phyloP scores from a whole-genome alignment of 1,140 invertebrate species.

The Homalodisca vitripennis region DNA sequence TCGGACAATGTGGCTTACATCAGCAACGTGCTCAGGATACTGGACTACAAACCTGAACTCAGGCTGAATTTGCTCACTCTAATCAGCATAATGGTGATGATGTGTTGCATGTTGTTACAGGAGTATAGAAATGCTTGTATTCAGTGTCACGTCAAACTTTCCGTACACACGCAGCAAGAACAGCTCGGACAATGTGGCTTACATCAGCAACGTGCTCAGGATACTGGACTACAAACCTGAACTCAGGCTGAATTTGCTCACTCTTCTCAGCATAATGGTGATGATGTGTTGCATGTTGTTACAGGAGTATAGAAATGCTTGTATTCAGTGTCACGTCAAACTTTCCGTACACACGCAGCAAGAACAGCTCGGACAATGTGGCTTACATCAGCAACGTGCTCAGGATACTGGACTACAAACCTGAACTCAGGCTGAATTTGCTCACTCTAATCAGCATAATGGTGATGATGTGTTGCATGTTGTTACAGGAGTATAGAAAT shows the following conservation, averaged over 20 bases:
- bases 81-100: conserved; percentile 61
- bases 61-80: conserved; percentile 60
- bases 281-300: neutral
- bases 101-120: neutral
- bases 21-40: conserved; percentile 50
- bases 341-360: conserved; percentile 7
- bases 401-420: conserved; percentile 62
- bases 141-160: neutral
- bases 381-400: conserved; percentile 40
- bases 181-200: conserved; percentile 32
- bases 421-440: conserved; percentile 57
- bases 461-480: too few relatives aligned
- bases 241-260: conserved; percentile 57
- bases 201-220: conserved; percentile 44
- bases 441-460: conserved; percentile 65
- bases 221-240: conserved; percentile 62
- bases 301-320: neutral
- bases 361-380: conserved; percentile 29
- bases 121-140: neutral
- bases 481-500: neutral
- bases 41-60: conserved; percentile 61
- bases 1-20: conserved; percentile 35
- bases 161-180: conserved; percentile 6
- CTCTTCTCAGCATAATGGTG: conserved; percentile 65
- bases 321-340: neutral